Conservation (phyloP, 2,797 vertebrate genomes). For the Parambassis ranga region DNA sequence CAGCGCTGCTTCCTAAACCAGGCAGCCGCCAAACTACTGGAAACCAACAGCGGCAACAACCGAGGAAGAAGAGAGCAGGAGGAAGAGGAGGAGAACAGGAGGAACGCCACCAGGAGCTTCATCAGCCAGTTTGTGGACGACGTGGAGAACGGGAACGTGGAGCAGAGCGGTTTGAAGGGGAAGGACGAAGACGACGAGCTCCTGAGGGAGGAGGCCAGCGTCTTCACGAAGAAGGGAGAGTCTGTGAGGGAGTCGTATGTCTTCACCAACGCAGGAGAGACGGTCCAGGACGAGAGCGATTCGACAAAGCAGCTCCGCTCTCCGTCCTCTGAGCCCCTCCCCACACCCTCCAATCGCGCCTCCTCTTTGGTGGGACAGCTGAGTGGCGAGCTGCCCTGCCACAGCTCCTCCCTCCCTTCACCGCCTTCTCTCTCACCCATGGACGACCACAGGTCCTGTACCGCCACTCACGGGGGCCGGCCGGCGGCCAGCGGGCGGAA, state of each 20-base stretch:
- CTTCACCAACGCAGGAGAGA: constrained; percentile 31
- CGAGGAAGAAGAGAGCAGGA: constrained; percentile 50
- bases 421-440: constrained; percentile 62
- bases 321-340: constrained; percentile 42
- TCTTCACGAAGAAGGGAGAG: constrained; percentile 74
- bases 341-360: constrained; percentile 35
- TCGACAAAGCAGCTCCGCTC: constrained; percentile 58
- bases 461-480: constrained; percentile 4
- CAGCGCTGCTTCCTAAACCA: constrained; percentile 76
- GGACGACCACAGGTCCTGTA: constrained; percentile 60
- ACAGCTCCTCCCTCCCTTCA: constrained; percentile 58
- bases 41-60: constrained; percentile 69
- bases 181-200: constrained; percentile 78
- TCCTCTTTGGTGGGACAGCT: constrained; percentile 79
- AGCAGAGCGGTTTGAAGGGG: constrained; percentile 73
- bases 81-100: constrained; percentile 67
- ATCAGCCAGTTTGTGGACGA: constrained; percentile 87
- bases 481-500: constrained; percentile 28
- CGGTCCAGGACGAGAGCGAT: constrained; percentile 31
- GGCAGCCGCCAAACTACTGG: constrained; percentile 72
- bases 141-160: constrained; percentile 94
- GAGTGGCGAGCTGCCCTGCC: constrained; percentile 80
- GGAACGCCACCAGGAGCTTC: constrained; percentile 73
- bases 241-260: constrained; percentile 71
- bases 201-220: constrained; percentile 75